These are phyloP conservation scores for Drosophila melanosoma DNA, from an alignment of 2,888 invertebrate species.

Conservation along the genomic window DNA sequence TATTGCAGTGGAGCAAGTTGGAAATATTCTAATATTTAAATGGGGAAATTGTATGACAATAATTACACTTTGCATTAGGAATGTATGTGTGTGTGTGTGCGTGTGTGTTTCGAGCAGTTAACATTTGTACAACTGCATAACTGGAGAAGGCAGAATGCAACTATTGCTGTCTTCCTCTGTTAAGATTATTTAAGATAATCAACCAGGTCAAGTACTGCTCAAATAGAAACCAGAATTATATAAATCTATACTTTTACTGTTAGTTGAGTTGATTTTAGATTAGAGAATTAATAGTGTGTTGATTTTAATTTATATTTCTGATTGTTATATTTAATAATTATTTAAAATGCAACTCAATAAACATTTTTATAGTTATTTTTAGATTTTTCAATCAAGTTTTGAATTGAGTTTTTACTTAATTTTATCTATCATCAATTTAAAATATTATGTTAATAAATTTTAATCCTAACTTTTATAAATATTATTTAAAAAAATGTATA, in stretches of 20 bases:
- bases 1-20: slow-evolving; percentile 26
- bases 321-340: no score
- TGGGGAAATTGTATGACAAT: slow-evolving; percentile 70
- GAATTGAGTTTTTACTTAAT: neutral
- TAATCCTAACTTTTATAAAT: neutral
- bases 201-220: slow-evolving; percentile 3
- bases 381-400: neutral
- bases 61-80: slow-evolving; percentile 57
- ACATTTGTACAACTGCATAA: slow-evolving; percentile 46
- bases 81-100: neutral
- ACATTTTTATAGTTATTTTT: neutral
- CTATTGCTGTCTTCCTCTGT: slow-evolving; percentile 1
- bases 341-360: no score
- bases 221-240: neutral
- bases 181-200: slow-evolving; percentile 11
- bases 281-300: neutral
- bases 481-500: neutral
- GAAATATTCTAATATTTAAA: slow-evolving; percentile 75
- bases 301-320: neutral
- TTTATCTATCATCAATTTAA: no score
- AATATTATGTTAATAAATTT: no score
- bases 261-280: neutral
- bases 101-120: slow-evolving; percentile 14
- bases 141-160: slow-evolving; percentile 14
- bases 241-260: neutral